Base-by-base conservation (phyloP, 2,113 vertebrate species). In the Pungitius pungitius region DNA sequence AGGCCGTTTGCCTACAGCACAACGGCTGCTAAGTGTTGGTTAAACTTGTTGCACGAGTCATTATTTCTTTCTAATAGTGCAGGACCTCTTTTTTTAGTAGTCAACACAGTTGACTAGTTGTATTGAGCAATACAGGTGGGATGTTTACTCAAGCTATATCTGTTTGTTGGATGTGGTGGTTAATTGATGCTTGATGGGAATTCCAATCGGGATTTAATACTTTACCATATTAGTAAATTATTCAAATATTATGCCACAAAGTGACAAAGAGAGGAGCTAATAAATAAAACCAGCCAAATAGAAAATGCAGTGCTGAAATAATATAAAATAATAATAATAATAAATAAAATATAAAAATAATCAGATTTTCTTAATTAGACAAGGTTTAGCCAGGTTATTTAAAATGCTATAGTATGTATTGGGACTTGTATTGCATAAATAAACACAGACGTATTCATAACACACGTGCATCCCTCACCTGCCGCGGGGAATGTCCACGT, bases 401-500 rank as follows among this genome's bases (percentile, higher is more conserved):
- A 9, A 26, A 17, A 62, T 8, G 1, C 18, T 17, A 26, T 10
- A 26, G 7, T 11, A 40, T 61, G n/a, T n/a, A n/a, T n/a, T n/a
- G n/a, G n/a, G 5, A 30, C 30, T 30, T 77, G 37, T 43, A 40
- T 37, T 27, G 12, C 26, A 58, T 55, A 26, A 2, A 37, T 15
- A 52, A 40, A 15, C 40, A 33, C 47, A 67, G 24, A 65, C 39
- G 37, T 3, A 22, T 27, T 33, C 10, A 22, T 45, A 12, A 52
- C 56, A 81, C 24, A 68, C 22, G 75, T 27, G 33, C 26, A 47
- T 43, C 37, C 17, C 88, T 89, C 85, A 98, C 97, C 96, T 96
- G 94, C 96, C 95, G 55, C 96, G 94, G 0, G 95, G 94, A 65
- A 98, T 84, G 65, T 99, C 97, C 20, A 91, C 89, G 7, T 99